A percentile compares a stretch with the other conserved stretches of the same genome.
These are phyloP conservation scores for Macropis europaea DNA, from an alignment of 2,888 invertebrate species.

Conservation along the genomic window DNA sequence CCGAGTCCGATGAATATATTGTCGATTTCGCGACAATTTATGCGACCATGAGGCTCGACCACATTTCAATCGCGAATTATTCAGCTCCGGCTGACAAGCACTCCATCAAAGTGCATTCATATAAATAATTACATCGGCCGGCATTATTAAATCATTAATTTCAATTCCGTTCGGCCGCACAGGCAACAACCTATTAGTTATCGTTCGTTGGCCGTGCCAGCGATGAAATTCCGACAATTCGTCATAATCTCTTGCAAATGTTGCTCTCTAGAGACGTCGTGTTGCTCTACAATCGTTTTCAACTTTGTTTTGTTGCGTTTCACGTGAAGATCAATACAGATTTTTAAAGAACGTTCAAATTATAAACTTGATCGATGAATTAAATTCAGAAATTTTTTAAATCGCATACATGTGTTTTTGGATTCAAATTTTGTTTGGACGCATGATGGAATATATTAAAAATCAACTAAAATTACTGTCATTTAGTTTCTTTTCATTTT, in stretches of 20 bases:
- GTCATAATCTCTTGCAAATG: constrained; percentile 43
- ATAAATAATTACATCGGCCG: constrained; percentile 73
- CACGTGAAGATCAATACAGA: neutral
- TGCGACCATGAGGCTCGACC: constrained; percentile 63
- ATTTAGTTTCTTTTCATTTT: no score
- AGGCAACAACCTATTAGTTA: constrained; percentile 65
- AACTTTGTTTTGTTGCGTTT: neutral
- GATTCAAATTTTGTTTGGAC: neutral
- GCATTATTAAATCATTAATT: constrained; percentile 72
- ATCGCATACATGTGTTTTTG: no score
- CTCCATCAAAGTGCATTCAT: constrained; percentile 72
- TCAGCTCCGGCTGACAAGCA: constrained; percentile 69
- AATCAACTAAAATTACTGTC: no score
- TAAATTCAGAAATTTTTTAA: no score
- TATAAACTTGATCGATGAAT: no score
- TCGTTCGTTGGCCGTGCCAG: constrained; percentile 42
- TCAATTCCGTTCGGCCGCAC: constrained; percentile 58
- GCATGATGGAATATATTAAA: no score
- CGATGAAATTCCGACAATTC: constrained; percentile 58
- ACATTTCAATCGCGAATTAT: constrained; percentile 73
- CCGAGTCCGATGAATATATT: constrained; percentile 70
- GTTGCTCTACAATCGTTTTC: neutral
- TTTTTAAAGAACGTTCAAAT: neutral
- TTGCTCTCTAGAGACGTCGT: constrained; percentile 7
- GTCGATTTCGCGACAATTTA: constrained; percentile 74